Percentiles rank a stretch among this genome's conserved stretches.
phyloP scores from a whole-genome alignment of 2,113 vertebrate genomes.

The Panthera uncia region DNA sequence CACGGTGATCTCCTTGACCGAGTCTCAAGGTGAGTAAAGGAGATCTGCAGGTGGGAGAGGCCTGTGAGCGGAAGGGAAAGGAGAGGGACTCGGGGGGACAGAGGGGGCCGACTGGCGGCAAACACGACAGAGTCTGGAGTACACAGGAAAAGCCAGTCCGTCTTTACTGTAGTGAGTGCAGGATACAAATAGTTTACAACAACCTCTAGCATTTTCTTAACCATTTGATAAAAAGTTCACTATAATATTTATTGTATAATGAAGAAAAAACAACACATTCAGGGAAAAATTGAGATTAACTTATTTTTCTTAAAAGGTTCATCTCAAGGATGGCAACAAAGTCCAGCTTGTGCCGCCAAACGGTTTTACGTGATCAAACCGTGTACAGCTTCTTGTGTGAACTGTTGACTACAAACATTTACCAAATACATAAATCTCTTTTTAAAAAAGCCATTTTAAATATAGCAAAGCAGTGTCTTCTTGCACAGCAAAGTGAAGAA shows the following conservation, averaged over 20 bases:
- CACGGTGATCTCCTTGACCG: not conserved
- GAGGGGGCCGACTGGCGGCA: constrained; percentile 43
- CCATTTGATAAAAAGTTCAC: constrained; percentile 99
- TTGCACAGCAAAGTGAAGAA: constrained; percentile 97
- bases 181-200: constrained; percentile 99
- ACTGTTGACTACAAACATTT: constrained; percentile 99
- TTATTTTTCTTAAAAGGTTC: constrained; percentile 95
- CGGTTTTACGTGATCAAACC: constrained; percentile 93
- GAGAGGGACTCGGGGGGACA: accelerated
- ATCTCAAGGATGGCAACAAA: constrained; percentile 99
- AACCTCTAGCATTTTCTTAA: constrained; percentile 98
- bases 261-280: constrained; percentile 99
- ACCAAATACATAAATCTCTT: constrained; percentile 97
- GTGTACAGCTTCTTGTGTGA: constrained; percentile 96
- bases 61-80: accelerated
- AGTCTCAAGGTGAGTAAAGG: not conserved
- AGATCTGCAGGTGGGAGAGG: not conserved
- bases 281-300: constrained; percentile 96
- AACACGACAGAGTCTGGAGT: constrained; percentile 89
- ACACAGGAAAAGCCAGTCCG: constrained; percentile 98
- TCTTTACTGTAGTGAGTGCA: constrained; percentile 98
- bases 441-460: constrained; percentile 96
- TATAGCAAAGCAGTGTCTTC: constrained; percentile 98
- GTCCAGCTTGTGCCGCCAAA: constrained; percentile 99
- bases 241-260: constrained; percentile 99